Percentiles rank a stretch among this genome's conserved stretches.
phyloP scores from a whole-genome alignment of 2,113 vertebrate species.

The Macquaria australasica region DNA sequence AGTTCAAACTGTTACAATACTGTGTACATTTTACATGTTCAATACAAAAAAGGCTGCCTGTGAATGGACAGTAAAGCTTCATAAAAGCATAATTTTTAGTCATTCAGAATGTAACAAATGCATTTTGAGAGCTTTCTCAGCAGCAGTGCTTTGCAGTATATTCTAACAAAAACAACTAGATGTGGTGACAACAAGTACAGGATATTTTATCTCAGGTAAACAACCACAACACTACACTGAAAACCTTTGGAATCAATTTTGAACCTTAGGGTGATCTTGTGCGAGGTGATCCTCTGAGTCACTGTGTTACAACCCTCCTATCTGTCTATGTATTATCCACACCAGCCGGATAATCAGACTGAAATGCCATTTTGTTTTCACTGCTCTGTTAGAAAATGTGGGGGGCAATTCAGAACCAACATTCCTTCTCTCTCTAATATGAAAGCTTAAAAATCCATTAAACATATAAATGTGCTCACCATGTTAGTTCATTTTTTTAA shows the following conservation, averaged over 20 bases:
- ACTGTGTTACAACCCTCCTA: not conserved
- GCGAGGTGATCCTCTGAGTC: not conserved
- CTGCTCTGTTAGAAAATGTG: constrained; percentile 19
- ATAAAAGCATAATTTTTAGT: not conserved
- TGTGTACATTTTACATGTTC: not conserved
- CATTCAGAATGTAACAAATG: not conserved
- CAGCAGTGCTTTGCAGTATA: not conserved
- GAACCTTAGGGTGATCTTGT: not conserved
- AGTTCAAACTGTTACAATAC: not conserved
- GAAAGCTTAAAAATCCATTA: not conserved
- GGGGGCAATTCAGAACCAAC: not conserved
- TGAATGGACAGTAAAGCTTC: not conserved
- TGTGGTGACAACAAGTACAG: not conserved
- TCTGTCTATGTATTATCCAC: not conserved
- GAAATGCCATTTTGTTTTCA: constrained; percentile 37
- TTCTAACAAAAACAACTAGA: not conserved
- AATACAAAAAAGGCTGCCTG: not conserved
- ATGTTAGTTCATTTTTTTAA: not conserved
- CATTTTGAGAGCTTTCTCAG: not conserved
- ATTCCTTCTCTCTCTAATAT: not conserved
- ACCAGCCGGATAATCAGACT: not conserved
- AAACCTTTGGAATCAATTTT: not conserved
- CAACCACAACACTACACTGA: not conserved
- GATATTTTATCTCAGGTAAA: not conserved
- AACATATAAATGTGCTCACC: not conserved